Evolutionary conservation across 2,888 invertebrate genomes (phyloP), one percentile per base, ranked within the genome.

Genomic region (Athripsodes cinereus): DNA sequence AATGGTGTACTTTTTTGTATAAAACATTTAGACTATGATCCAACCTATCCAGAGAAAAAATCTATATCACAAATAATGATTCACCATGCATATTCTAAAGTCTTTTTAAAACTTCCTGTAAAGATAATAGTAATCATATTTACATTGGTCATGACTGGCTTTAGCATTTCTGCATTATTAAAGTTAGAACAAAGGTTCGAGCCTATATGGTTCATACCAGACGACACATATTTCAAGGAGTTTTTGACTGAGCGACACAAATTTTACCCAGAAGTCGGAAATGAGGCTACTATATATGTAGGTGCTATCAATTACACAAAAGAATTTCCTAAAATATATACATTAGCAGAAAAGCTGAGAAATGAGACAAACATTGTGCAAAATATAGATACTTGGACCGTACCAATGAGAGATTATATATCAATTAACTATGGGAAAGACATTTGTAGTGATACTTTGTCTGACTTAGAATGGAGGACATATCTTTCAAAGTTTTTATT

Each of bases 201-300:
- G 70, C 86, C 87, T 0, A 79, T 78, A 55, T 90, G 90, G 90
- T 90, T 91, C 68, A 78, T 91, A 58, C 90, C 91, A 0, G 79
- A 83, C 54, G 79, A 79, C 52, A 84, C 87, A 0, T 86, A 89
- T 69, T 81, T 86, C 53, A 81, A 79, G 64, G 71, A 84, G 55
- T 91, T 80, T 70, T 66, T 85, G 2, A 67, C 73, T 46, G 72
- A 76, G n/a, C 74, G 81, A 54, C 78, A 80, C 53, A 63, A 73
- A 57, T 83, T 81, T 67, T 92, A 84, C 70, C 88, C 90, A 0
- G 76, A 81, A 26, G 79, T 80, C 58, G 90, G 80, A 0, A 75
- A 81, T 65, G 76, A 80, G 58, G 88, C 81, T 1, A 81, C 81
- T 64, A 73, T 88, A 26, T 85, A 86, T 68, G 78, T 88, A 66